These are phyloP conservation scores for Gymnogyps californianus DNA, from an alignment of 2,113 vertebrate species.

Conservation along the genomic window DNA sequence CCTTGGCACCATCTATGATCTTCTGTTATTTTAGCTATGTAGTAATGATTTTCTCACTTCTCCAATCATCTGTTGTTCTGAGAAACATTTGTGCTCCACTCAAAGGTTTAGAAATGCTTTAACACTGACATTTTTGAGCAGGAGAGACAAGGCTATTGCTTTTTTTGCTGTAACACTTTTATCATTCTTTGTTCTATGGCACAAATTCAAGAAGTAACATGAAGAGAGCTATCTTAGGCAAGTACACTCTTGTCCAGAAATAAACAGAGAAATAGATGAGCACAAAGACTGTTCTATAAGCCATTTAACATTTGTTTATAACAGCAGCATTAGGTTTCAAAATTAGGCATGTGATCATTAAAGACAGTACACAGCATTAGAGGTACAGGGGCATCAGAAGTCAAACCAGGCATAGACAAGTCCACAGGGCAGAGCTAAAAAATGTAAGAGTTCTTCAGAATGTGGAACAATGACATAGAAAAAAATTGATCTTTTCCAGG, in stretches of 20 bases:
- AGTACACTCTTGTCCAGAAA: background rate
- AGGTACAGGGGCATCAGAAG: background rate
- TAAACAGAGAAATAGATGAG: background rate
- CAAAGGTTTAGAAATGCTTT: background rate
- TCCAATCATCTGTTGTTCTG: background rate
- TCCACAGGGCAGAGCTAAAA: background rate
- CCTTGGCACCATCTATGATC: background rate
- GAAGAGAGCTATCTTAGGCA: background rate
- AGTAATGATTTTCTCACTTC: background rate
- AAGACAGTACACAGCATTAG: background rate
- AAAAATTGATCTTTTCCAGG: background rate
- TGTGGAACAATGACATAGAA: background rate
- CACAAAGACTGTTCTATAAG: background rate
- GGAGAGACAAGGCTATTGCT: background rate
- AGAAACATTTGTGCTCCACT: background rate
- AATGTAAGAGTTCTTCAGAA: background rate
- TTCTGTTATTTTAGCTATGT: background rate
- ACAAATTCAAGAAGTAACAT: conserved; percentile 3
- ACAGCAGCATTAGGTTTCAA: background rate
- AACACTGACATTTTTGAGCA: background rate
- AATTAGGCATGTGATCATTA: background rate
- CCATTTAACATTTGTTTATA: background rate
- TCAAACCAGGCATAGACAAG: background rate
- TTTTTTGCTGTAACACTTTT: background rate
- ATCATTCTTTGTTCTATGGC: background rate